Base-by-base conservation (phyloP, 2,113 vertebrate genomes). In the Xyliphius kryptos region DNA sequence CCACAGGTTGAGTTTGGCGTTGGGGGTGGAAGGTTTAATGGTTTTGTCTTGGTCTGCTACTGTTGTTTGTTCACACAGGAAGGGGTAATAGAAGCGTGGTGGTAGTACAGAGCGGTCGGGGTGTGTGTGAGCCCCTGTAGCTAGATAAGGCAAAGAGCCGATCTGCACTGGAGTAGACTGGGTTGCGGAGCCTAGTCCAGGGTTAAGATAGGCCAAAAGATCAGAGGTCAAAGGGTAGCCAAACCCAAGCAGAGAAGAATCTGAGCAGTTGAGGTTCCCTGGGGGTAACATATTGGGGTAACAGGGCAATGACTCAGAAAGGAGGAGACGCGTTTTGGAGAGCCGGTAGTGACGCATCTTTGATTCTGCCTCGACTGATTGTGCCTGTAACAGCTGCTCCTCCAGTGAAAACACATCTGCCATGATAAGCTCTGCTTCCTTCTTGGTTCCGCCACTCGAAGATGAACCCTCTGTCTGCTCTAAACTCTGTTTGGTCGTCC, bases 151-250 rank as follows among this genome's bases (percentile, higher is more conserved):
- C 53, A 97, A 78, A 76, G 91, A 88, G 67, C 89, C 61, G 17
- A 92, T 61, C 67, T 91, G 91, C 0, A 88, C 74, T 16, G 6
- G 90, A 90, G 50, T 43, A 0, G 78, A 79, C 12, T 81, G 76
- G 2, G 81, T 68, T 26, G 88, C 75, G 12, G 59, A 2, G 7
- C 59, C n/a, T 56, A 91, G 71, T 0, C 87, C 78, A 20, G 96
- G 91, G 64, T 90, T 90, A 73, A 97, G 73, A 74, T 93, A 97
- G 63, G 96, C 96, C 74, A 97, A 94, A 9, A 97, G 85, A 9
- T 88, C 80, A 0, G 92, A 89, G 72, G 86, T 84, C 16, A 95
- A 74, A 0, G 92, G 93, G 57, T 92, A 95, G 72, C 93, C 92
- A 44, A 97, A 83, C 1, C 94, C 95, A 7, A 97, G 83, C 56